Base-by-base conservation (phyloP, 92 coral and sea anemone genomes). In the Zoanthus gigantus region DNA sequence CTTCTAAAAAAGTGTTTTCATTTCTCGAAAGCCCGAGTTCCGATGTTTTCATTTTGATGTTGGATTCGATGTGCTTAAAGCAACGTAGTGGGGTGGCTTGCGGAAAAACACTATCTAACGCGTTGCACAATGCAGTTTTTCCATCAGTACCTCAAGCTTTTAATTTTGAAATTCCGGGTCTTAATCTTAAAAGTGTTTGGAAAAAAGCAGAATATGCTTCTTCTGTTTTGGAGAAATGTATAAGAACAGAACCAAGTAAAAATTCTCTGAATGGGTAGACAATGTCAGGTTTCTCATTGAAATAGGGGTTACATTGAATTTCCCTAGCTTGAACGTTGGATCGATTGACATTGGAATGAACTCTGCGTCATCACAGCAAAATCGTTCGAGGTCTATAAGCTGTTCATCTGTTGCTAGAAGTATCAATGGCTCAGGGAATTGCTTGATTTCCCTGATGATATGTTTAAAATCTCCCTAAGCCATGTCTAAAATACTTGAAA, bases 271-370 rank as follows among this genome's bases (percentile, higher is more conserved):
- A 63, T 75, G 81, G 12, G 81, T 83, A 2, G 88, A 83, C 13
- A 91, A 84, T 17, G 83, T 83, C n/a, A 92, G 23, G 78, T 84
- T 37, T 74, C 92, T 63, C 45, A 78, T 80, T 8, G 90, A 34
- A 0, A 84, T 82, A n/a, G 90, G 89, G 10, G 94, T 92, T 9
- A 92, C 90, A 6, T 89, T 89, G 60, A 92, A 92, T 5, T 48
- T 63, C 8, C 94, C 94, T 44, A 79, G 79, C 54, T 92, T 89
- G 65, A 92, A 89, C 8, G 94, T 92, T 18, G 92, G 94, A 75
- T 92, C 94, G 23, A 92, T 54, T 30, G 90, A 89, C 72, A 92
- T 61, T 5, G 89, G 81, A 7, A 37, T 4, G 48, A 61, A 56
- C 56, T 89, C 92, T 53, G 32, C 68, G 8, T 37, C 82, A 23